Conservation (phyloP, 2,888 invertebrate species). For the Drosophila pseudotakahashii region DNA sequence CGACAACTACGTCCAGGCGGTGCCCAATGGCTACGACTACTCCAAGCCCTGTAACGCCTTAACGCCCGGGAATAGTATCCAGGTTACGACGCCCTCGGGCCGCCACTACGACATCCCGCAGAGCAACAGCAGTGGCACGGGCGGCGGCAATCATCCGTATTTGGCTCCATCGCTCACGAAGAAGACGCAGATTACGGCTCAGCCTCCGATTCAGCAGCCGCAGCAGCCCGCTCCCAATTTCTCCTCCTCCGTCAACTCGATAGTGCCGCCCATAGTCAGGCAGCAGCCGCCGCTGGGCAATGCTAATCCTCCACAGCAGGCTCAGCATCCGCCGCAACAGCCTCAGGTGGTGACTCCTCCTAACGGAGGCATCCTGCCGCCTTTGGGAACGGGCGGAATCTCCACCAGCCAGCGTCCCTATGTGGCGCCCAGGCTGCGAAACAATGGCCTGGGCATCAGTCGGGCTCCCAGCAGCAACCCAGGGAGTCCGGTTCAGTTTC, state of each 20-base stretch:
- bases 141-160: slow-evolving; percentile 76
- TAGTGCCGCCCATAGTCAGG: slow-evolving; percentile 47
- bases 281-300: slow-evolving; percentile 26
- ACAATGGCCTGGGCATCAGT: slow-evolving; percentile 71
- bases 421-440: slow-evolving; percentile 81
- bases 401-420: slow-evolving; percentile 83
- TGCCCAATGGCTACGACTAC: slow-evolving; percentile 77
- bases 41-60: slow-evolving; percentile 59
- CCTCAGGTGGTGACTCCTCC: slow-evolving; percentile 17
- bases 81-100: slow-evolving; percentile 79
- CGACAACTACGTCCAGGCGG: slow-evolving; percentile 73
- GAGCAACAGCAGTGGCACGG: slow-evolving; percentile 72
- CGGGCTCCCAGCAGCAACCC: slow-evolving; percentile 42
- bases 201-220: slow-evolving; percentile 42
- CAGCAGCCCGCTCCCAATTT: slow-evolving; percentile 48
- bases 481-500: slow-evolving; percentile 43
- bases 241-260: slow-evolving; percentile 59
- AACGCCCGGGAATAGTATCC: slow-evolving; percentile 66
- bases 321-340: slow-evolving; percentile 20
- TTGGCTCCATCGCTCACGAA: slow-evolving; percentile 80
- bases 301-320: slow-evolving; percentile 11
- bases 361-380: slow-evolving; percentile 12
- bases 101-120: slow-evolving; percentile 79
- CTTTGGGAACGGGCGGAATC: slow-evolving; percentile 27
- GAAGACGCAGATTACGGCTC: slow-evolving; percentile 57